phyloP scores from a whole-genome alignment of 2,797 vertebrate genomes.

The Liasis olivaceus region DNA sequence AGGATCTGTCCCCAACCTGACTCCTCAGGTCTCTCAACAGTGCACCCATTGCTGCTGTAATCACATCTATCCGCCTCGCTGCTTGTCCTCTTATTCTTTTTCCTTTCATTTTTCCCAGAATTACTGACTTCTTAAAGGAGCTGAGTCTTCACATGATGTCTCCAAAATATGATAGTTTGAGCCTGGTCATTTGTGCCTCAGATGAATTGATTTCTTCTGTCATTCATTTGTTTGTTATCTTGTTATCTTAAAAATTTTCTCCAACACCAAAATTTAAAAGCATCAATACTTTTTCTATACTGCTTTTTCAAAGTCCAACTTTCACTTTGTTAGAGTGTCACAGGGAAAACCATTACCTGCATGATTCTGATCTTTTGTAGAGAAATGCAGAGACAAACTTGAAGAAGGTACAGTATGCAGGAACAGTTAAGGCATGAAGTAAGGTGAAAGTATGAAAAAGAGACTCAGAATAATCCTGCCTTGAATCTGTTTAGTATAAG shows the following conservation, averaged over 20 bases:
- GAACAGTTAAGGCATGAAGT: not conserved
- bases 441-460: not conserved
- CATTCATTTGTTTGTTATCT: not conserved
- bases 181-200: not conserved
- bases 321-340: not conserved
- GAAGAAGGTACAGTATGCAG: not conserved
- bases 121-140: not conserved
- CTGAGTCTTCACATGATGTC: not conserved
- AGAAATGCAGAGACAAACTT: not conserved
- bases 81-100: not conserved
- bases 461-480: not conserved
- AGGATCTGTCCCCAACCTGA: not conserved
- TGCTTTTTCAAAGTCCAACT: not conserved
- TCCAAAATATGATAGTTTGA: not conserved
- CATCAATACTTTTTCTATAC: not conserved
- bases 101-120: not conserved
- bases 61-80: not conserved
- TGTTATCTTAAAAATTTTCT: not conserved
- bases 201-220: not conserved
- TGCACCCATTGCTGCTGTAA: not conserved
- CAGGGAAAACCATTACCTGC: not conserved
- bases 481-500: not conserved
- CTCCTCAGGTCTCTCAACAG: not conserved
- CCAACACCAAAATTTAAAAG: not conserved
- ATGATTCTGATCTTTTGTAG: not conserved